A percentile compares a stretch with the other conserved stretches of the same genome.
These are phyloP conservation scores for Capreolus pygargus DNA, from an alignment of 2,113 vertebrate species.

Conservation along the genomic window DNA sequence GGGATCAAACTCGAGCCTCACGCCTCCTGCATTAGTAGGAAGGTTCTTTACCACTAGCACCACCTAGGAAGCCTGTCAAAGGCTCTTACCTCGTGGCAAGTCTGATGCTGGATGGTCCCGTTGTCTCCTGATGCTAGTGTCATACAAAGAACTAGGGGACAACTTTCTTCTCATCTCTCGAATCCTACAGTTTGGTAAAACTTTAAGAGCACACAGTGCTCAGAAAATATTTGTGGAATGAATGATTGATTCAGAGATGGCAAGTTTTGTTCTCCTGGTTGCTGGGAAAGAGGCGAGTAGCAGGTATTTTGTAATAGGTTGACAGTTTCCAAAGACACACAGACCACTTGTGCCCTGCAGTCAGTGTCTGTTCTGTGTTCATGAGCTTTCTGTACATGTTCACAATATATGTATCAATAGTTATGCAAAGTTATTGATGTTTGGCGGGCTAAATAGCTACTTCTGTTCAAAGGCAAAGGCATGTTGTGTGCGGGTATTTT, in stretches of 20 bases:
- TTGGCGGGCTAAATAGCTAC: constrained; percentile 55
- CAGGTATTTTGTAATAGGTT: background rate
- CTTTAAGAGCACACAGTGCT: background rate
- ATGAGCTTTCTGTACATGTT: background rate
- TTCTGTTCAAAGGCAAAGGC: constrained; percentile 47
- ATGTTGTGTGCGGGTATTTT: constrained; percentile 43
- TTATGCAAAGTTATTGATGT: background rate
- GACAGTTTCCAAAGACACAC: background rate
- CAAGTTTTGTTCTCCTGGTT: background rate
- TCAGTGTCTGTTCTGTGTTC: background rate
- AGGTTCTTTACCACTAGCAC: background rate
- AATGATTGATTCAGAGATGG: background rate
- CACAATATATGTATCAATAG: background rate
- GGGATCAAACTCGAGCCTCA: rapidly evolving
- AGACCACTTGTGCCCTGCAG: background rate
- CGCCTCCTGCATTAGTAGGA: background rate
- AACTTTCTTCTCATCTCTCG: background rate
- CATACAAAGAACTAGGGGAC: background rate
- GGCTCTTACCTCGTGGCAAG: background rate
- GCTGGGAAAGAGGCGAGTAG: background rate
- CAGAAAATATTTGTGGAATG: background rate
- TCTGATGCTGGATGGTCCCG: background rate
- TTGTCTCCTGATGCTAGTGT: background rate
- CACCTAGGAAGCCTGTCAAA: background rate
- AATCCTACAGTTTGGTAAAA: constrained; percentile 2